A percentile compares a stretch with the other conserved stretches of the same genome.
Conservation (phyloP, 2,888 invertebrate species). For the Diachrysia chrysitis region DNA sequence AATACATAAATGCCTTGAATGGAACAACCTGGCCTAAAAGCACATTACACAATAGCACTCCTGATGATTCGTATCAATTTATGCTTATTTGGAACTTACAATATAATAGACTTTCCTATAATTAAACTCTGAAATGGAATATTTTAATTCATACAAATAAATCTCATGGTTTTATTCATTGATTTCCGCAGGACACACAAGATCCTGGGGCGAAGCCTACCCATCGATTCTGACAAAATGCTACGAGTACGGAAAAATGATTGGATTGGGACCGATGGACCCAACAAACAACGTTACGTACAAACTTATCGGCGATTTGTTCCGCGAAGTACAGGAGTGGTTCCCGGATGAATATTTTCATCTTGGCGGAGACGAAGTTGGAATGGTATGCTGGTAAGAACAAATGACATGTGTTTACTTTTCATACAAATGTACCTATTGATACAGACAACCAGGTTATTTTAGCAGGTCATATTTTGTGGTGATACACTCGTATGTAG, state of each 20-base stretch:
- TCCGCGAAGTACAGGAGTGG: slow-evolving; percentile 91
- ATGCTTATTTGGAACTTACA: not conserved
- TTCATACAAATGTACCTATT: too few species aligned
- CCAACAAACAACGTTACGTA: slow-evolving; percentile 92
- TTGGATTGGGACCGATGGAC: slow-evolving; percentile 94
- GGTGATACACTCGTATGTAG: too few species aligned
- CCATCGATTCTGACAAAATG: slow-evolving; percentile 93
- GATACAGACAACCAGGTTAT: too few species aligned
- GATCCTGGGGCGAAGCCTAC: slow-evolving; percentile 95
- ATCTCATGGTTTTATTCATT: too few species aligned
- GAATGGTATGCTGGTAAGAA: slow-evolving; percentile 93
- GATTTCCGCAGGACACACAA: slow-evolving; percentile 92
- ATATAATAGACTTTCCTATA: too few species aligned
- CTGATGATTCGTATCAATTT: not conserved
- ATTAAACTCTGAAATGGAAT: too few species aligned
- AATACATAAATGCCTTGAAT: not conserved
- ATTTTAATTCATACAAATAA: too few species aligned
- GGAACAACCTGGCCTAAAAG: too few species aligned
- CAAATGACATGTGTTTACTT: not conserved
- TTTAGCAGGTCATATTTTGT: too few species aligned
- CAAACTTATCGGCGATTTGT: slow-evolving; percentile 91
- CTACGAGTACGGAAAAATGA: slow-evolving; percentile 75
- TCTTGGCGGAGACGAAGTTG: slow-evolving; percentile 97
- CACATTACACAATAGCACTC: too few species aligned
- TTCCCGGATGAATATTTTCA: slow-evolving; percentile 96